Base-by-base conservation (phyloP, 2,888 invertebrate genomes). In the Asteroscopus sphinx region DNA sequence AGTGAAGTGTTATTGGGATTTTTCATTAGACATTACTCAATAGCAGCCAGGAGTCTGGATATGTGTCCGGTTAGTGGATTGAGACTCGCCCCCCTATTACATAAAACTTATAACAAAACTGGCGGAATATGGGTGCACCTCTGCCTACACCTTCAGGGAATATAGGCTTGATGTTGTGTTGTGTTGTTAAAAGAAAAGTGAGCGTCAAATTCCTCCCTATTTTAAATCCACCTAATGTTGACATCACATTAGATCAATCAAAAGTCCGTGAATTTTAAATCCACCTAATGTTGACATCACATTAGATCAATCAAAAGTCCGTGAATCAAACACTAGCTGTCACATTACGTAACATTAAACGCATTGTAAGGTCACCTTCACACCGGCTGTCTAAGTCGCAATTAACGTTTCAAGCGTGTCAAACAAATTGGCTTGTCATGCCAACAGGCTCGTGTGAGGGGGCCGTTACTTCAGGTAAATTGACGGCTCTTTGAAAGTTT, bases 401-500 rank as follows among this genome's bases (percentile, higher is more conserved):
- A 76, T 76, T 76, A 76, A 69, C 63, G 67, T 67, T 76, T 76
- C 79, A 81, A 76, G 86, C 80, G 73, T 82, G 86, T 90, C 89
- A 85, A 82, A 79, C 72, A 85, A 91, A 92, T 92, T 88, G 85
- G 85, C 91, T 86, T 87, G 91, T 92, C 92, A 91, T 85, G 87
- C 71, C 77, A 61, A 77, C 77, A 77, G 36, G 67, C 68, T 61
- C 75, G 84, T 85, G 83, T 84, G 78, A 81, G 79, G 77, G 72
- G 70, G 77, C 80, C 52, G 56, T 64, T 67, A 67, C 57, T 58
- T 64, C 26, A 39, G 21, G 32, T 13, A 46, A 62, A 70, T 55
- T 65, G 68, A 68, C 66, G 71, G 59, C 47, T 60, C 36, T 37
- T 59, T 64, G 59, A 60, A 53, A 40, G 55, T 60, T 73, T 68